Conservation (phyloP, 2,888 invertebrate genomes). For the Caradrina kadenii region DNA sequence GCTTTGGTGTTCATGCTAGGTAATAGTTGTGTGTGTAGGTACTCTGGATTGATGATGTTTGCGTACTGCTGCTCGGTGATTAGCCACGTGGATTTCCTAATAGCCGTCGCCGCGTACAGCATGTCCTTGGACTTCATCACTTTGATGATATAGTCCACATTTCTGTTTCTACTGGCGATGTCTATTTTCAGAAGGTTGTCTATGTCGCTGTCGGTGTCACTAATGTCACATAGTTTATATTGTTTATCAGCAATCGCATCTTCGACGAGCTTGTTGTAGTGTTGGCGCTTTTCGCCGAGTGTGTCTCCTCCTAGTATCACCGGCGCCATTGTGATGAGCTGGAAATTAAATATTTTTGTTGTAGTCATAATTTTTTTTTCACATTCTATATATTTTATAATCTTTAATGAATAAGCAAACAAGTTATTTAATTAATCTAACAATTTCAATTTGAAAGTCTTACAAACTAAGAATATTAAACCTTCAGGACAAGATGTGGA, state of each 20-base stretch:
- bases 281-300: constrained; percentile 73
- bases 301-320: constrained; percentile 59
- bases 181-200: constrained; percentile 80
- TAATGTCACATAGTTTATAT: constrained; percentile 61
- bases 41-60: constrained; percentile 79
- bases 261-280: constrained; percentile 72
- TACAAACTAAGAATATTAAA: too few species aligned
- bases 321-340: constrained; percentile 65
- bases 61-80: constrained; percentile 77
- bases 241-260: constrained; percentile 61
- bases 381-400: neutral
- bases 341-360: constrained; percentile 5
- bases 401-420: too few species aligned
- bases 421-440: too few species aligned
- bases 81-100: constrained; percentile 79
- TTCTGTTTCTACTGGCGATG: constrained; percentile 71
- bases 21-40: constrained; percentile 73
- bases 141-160: constrained; percentile 75
- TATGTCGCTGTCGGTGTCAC: constrained; percentile 70
- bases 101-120: constrained; percentile 78
- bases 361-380: too few species aligned
- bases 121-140: constrained; percentile 78
- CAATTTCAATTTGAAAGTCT: too few species aligned
- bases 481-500: too few species aligned
- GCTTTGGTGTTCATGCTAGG: constrained; percentile 79